Evolutionary conservation across 2,797 vertebrate species (phyloP).

Genomic region (Paedocypris micromegethes): DNA sequence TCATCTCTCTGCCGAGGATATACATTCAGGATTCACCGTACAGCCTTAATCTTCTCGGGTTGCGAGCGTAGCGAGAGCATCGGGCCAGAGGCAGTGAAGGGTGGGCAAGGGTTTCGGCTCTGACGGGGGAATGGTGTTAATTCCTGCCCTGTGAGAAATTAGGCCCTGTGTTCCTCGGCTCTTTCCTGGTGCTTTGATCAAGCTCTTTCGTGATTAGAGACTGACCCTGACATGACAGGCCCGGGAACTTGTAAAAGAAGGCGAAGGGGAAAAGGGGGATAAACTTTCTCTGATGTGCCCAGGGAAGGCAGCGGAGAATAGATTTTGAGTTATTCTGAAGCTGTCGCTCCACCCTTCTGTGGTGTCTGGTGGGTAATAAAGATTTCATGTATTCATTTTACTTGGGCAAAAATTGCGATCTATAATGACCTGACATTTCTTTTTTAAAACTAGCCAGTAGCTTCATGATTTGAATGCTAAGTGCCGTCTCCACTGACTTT

Average conservation of each 20-base stretch:
- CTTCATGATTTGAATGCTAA: conserved; percentile 74
- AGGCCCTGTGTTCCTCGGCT: conserved; percentile 54
- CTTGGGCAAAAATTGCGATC: conserved; percentile 70
- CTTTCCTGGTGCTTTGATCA: conserved; percentile 70
- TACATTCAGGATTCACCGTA: conserved; percentile 48
- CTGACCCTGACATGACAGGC: conserved; percentile 71
- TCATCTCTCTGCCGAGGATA: conserved; percentile 58
- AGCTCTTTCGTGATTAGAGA: conserved; percentile 68
- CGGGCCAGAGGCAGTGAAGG: conserved; percentile 25
- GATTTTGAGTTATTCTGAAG: conserved; percentile 64
- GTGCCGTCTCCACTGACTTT: conserved; percentile 53
- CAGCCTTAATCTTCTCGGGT: conserved; percentile 62
- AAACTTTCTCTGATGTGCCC: conserved; percentile 56
- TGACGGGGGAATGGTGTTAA: conserved; percentile 62
- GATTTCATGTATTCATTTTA: conserved; percentile 81
- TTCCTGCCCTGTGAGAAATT: conserved; percentile 65
- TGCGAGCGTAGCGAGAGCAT: conserved; percentile 53
- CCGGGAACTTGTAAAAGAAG: conserved; percentile 61
- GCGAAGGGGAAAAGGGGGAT: not conserved
- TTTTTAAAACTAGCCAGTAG: conserved; percentile 68
- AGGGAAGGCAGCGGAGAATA: conserved; percentile 62
- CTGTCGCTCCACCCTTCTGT: conserved; percentile 62
- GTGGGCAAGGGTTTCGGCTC: conserved; percentile 39
- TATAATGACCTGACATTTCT: conserved; percentile 79
- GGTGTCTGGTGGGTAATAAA: conserved; percentile 78